Conservation (phyloP, 1,140 invertebrate genomes). For the Drosophila burlai region DNA sequence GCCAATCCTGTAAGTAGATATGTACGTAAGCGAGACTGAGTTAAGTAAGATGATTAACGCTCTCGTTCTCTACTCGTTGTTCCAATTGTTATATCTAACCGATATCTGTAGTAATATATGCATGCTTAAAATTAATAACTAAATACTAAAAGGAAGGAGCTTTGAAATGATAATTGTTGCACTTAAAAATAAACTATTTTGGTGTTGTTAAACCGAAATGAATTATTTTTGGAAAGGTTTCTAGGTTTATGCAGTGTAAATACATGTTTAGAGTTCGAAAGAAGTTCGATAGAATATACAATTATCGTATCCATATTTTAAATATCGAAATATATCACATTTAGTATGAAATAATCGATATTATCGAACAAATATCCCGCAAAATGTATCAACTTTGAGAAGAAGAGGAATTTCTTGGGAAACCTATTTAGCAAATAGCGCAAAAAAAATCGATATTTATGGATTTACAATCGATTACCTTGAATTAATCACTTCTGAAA, state of each 20-base stretch:
- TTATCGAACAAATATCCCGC: background rate
- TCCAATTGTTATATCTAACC: conserved; percentile 22
- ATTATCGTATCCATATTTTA: background rate
- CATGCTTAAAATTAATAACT: conserved; percentile 6
- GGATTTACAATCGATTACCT: background rate
- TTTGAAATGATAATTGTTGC: background rate
- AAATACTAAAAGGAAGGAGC: background rate
- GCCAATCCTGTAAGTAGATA: conserved; percentile 92
- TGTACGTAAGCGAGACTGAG: conserved; percentile 85
- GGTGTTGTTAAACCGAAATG: fast-evolving
- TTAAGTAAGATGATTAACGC: conserved; percentile 82
- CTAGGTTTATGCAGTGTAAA: no score
- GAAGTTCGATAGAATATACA: background rate
- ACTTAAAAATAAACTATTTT: background rate
- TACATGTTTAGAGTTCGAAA: no score
- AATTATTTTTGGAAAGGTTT: background rate
- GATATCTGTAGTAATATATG: conserved; percentile 8
- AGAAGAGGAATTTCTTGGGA: background rate
- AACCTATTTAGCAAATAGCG: background rate
- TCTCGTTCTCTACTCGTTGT: conserved; percentile 72
- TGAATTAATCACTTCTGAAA: background rate
- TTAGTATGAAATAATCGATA: background rate
- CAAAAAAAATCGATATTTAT: background rate
- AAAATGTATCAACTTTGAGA: no score
- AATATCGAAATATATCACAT: background rate